These are phyloP conservation scores for Noctua comes DNA, from an alignment of 2,888 invertebrate species.

Conservation along the genomic window DNA sequence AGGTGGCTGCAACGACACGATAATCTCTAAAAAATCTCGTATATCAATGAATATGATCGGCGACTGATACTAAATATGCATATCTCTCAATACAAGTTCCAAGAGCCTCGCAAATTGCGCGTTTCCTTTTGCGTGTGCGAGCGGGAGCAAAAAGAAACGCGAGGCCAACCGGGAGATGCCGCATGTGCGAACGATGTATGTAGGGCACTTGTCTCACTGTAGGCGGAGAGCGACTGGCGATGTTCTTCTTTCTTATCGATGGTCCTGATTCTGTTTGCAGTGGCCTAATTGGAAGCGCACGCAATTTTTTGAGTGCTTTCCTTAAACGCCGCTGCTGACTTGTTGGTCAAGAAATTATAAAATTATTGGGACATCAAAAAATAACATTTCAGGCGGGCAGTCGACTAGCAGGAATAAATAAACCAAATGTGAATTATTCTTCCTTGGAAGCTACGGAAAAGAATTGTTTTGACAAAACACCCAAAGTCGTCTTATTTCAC, in stretches of 20 bases:
- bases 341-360: not conserved
- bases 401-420: not conserved
- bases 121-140: slow-evolving; percentile 56
- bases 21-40: slow-evolving; percentile 1
- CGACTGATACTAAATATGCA: slow-evolving; percentile 30
- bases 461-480: not conserved
- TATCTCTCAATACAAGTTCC: slow-evolving; percentile 39
- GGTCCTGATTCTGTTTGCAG: not conserved
- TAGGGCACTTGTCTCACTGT: slow-evolving; percentile 8
- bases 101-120: slow-evolving; percentile 48
- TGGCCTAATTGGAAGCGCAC: not conserved
- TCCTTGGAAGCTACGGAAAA: no score
- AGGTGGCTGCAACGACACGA: slow-evolving; percentile 2
- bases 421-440: not conserved
- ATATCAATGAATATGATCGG: slow-evolving; percentile 31
- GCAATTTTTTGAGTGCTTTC: not conserved
- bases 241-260: not conserved
- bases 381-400: not conserved
- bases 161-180: slow-evolving; percentile 26
- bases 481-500: not conserved
- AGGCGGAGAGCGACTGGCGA: slow-evolving; percentile 11
- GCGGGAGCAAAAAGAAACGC: slow-evolving; percentile 48
- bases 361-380: not conserved
- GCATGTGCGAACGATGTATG: slow-evolving; percentile 43
- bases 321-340: not conserved